Percentiles rank a stretch among this genome's conserved stretches.
Evolutionary conservation across 2,797 vertebrate species (phyloP).

Genomic region (Phaenicophaeus curvirostris): DNA sequence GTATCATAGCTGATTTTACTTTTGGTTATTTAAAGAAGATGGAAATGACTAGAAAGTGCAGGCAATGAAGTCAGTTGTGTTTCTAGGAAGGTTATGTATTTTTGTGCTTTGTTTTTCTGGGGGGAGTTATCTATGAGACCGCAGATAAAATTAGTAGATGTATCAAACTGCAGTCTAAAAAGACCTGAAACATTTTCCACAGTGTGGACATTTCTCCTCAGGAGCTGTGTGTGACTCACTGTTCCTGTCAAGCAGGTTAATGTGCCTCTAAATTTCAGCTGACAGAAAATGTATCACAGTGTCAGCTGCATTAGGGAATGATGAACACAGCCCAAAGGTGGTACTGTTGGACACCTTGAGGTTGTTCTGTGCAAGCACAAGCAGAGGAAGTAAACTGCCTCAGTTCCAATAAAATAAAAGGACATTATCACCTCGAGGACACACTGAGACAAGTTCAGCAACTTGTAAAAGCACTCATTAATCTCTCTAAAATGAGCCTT

Average conservation of each 20-base stretch:
- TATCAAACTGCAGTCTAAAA: not conserved
- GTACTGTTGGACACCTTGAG: not conserved
- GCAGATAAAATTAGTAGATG: not conserved
- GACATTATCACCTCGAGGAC: not conserved
- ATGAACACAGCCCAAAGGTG: rapidly evolving
- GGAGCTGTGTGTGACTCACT: constrained; percentile 60
- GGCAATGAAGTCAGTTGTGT: not conserved
- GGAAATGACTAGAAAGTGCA: constrained; percentile 10
- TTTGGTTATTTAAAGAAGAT: not conserved
- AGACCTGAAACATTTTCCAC: not conserved
- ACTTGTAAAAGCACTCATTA: not conserved
- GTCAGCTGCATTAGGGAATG: constrained; percentile 28
- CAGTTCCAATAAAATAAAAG: not conserved
- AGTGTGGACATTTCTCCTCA: constrained; percentile 35
- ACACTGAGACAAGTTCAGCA: not conserved
- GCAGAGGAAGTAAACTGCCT: not conserved
- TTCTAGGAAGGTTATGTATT: not conserved
- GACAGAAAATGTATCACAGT: constrained; percentile 51
- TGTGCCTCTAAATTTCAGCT: constrained; percentile 56
- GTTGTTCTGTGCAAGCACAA: not conserved
- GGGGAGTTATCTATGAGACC: rapidly evolving
- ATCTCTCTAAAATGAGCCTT: constrained; percentile 2
- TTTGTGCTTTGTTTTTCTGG: not conserved
- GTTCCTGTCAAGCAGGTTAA: constrained; percentile 60
- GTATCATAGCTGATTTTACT: not conserved